Conservation (phyloP, 2,113 vertebrate genomes). For the Semnornis frantzii region DNA sequence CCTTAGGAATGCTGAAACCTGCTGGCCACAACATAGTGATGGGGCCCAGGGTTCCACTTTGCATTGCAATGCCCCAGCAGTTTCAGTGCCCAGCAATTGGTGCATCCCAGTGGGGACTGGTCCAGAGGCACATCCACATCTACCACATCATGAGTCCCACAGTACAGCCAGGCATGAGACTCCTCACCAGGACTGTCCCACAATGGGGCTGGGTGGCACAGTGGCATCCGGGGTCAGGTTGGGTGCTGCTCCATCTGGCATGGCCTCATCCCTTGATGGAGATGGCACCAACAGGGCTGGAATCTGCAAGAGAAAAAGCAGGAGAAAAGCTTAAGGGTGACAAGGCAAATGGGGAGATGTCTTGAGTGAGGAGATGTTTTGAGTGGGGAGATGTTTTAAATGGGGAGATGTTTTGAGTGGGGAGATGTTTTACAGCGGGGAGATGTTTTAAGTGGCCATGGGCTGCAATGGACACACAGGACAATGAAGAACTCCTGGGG, state of each 20-base stretch:
- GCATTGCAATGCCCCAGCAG: fast-evolving
- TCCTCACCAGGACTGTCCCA: fast-evolving
- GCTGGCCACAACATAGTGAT: fast-evolving
- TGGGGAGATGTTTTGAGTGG: neutral
- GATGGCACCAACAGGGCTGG: fast-evolving
- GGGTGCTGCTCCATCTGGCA: fast-evolving
- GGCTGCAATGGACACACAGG: fast-evolving
- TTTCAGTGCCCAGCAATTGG: neutral
- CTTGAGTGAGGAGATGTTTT: neutral
- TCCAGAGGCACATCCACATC: neutral
- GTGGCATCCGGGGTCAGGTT: neutral
- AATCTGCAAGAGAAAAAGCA: neutral
- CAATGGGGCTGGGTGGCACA: fast-evolving
- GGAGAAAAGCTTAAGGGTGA: neutral
- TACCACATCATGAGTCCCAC: fast-evolving
- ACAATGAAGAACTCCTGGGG: fast-evolving
- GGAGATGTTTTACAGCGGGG: neutral
- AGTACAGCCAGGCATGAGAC: neutral
- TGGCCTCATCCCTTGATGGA: neutral
- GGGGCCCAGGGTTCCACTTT: neutral
- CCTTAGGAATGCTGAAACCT: neutral
- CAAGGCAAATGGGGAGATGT: neutral
- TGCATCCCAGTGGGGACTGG: neutral
- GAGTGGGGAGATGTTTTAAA: too few species aligned
- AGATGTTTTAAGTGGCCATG: fast-evolving